Evolutionary conservation across 2,797 vertebrate species (phyloP).

Genomic region (Pteronotus mesoamericanus): DNA sequence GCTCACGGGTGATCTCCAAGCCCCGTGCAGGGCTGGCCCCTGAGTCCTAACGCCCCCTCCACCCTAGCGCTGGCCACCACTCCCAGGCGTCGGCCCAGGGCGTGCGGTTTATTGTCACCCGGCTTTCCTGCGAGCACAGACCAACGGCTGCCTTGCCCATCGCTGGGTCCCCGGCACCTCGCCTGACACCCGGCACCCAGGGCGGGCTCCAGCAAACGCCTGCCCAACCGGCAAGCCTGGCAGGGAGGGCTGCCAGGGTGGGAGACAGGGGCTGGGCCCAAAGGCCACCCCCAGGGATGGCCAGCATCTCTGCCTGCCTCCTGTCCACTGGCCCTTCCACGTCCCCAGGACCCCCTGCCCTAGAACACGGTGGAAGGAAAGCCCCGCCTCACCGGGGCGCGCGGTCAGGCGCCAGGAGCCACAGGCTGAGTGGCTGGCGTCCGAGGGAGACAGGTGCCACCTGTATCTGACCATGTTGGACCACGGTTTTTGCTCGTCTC

Average conservation of each 20-base stretch:
- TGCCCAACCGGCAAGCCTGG: accelerated
- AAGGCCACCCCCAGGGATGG: neutral
- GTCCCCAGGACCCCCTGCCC: neutral
- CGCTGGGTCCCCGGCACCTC: accelerated
- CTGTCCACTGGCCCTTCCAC: accelerated
- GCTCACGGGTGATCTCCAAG: accelerated
- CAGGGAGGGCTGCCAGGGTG: accelerated
- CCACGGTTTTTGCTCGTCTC: accelerated
- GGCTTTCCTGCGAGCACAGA: neutral
- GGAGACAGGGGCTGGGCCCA: accelerated
- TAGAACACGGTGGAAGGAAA: neutral
- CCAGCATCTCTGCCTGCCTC: accelerated
- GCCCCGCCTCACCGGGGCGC: neutral
- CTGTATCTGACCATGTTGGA: accelerated
- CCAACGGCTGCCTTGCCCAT: accelerated
- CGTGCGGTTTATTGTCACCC: accelerated
- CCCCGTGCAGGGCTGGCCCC: accelerated
- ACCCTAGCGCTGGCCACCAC: neutral
- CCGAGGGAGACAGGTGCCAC: accelerated
- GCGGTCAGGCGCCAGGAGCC: neutral
- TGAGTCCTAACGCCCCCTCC: accelerated
- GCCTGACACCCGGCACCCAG: accelerated
- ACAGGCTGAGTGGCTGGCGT: accelerated
- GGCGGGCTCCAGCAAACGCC: too few relatives aligned
- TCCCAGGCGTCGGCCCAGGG: accelerated